Evolutionary conservation across 2,888 invertebrate species (phyloP), one percentile per base, ranked within the genome.

Genomic region (Andrena bucephala): DNA sequence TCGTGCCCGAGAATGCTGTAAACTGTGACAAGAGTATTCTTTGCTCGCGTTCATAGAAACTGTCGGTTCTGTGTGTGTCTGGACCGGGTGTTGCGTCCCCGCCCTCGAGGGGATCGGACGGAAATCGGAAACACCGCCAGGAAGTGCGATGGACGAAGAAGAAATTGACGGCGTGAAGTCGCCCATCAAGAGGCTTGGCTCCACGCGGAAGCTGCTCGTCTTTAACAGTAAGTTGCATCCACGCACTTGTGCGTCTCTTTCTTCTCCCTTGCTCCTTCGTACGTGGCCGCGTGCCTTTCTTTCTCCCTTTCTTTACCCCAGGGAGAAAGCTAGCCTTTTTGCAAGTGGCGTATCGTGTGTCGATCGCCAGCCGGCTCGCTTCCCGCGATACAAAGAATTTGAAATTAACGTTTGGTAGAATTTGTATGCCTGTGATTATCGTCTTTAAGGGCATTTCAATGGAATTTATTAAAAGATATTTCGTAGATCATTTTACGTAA

Each of bases 141-240:
- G 27, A 6, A 29, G 67, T 66, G 50, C 27, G 70, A 96, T 97
- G 95, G 97, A 97, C 94, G 97, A 97, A 93, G 96, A 96, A 92
- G 97, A 97, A 91, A 95, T 96, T 93, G 97, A 97, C 94, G 94
- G 94, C 67, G 95, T 96, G 86, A 97, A 97, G 92, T 97, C 97
- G 88, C 97, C 97, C 67, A 97, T 97, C 95, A 96, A 96, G 94
- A 95, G 97, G 82, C 96, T 97, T 86, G 97, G 97, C 91, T 97
- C 97, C 85, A 97, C 97, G 73, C 95, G 97, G 93, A 97, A 97
- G 94, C 95, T 97, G 86, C 95, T 97, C 62, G 96, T 97, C 80
- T 97, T 97, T 91, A 97, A 96, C 94, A 97, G 97, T 97, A 93
- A 97, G 97, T 96, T 79, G 69, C 76, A 52, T 33, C 63, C 70